Evolutionary conservation across 2,888 invertebrate genomes (phyloP).

Genomic region (Agrotis segetum): DNA sequence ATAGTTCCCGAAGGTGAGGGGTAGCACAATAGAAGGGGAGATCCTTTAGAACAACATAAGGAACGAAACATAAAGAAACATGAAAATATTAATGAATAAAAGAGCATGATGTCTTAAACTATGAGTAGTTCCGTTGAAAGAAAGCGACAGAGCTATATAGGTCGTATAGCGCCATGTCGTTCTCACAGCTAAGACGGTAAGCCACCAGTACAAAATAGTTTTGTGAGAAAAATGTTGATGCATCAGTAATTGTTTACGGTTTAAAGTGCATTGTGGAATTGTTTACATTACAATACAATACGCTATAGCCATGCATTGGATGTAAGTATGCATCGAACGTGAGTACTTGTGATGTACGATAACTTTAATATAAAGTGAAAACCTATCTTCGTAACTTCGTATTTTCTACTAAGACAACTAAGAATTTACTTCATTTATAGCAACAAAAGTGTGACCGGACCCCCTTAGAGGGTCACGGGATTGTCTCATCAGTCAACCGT

Average conservation of each 20-base stretch:
- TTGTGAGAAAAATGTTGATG: conserved; percentile 32
- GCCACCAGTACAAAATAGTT: conserved; percentile 36
- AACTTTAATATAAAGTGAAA: background rate
- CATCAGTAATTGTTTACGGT: conserved; percentile 37
- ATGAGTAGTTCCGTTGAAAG: too few relatives aligned
- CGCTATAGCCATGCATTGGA: conserved; percentile 12
- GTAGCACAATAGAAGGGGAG: conserved; percentile 62
- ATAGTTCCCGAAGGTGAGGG: conserved; percentile 57
- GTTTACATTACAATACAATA: conserved; percentile 44
- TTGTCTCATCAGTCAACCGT: too few relatives aligned
- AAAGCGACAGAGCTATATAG: too few relatives aligned
- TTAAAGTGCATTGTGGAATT: conserved; percentile 24
- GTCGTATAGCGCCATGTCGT: too few relatives aligned
- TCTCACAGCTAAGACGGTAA: too few relatives aligned
- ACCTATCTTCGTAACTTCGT: too few relatives aligned
- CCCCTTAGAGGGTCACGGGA: too few relatives aligned
- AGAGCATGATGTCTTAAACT: too few relatives aligned
- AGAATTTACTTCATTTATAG: too few relatives aligned
- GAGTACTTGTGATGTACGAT: background rate
- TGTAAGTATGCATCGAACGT: background rate
- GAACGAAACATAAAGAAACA: conserved; percentile 39
- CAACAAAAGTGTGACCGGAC: too few relatives aligned
- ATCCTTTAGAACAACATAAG: conserved; percentile 40
- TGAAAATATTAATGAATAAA: conserved; percentile 40
- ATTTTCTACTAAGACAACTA: too few relatives aligned